A percentile compares a stretch with the other conserved stretches of the same genome.
These are phyloP conservation scores for Dryoscopus gambensis DNA, from an alignment of 2,113 vertebrate genomes.

Conservation along the genomic window DNA sequence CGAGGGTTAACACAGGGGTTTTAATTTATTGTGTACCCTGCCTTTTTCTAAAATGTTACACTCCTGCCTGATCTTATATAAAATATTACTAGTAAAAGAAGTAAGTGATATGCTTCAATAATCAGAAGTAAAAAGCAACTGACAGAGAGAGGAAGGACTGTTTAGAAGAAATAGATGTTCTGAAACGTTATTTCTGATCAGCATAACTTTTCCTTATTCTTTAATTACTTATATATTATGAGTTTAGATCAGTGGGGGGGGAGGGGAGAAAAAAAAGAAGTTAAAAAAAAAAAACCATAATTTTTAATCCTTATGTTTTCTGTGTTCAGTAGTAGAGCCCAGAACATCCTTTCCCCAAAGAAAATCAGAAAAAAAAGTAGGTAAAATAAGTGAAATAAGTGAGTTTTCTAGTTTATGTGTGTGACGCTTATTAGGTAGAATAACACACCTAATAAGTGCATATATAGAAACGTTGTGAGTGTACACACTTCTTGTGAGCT, in stretches of 20 bases:
- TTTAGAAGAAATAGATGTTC: not conserved
- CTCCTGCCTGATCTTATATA: not conserved
- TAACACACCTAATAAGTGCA: not conserved
- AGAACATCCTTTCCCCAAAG: not conserved
- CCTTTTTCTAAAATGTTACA: not conserved
- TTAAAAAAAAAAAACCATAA: not conserved
- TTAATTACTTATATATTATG: not conserved
- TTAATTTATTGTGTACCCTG: not conserved
- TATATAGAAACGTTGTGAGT: not conserved
- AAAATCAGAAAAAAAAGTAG: not conserved
- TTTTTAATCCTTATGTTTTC: not conserved
- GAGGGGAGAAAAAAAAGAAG: rapidly evolving
- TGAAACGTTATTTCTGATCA: not conserved
- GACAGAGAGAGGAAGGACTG: not conserved
- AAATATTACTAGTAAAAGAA: not conserved
- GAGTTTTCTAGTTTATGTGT: not conserved
- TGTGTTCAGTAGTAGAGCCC: not conserved
- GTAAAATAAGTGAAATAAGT: not conserved
- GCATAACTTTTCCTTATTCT: rapidly evolving
- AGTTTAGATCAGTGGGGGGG: not conserved
- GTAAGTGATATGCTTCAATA: not conserved
- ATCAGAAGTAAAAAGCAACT: not conserved
- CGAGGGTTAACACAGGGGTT: not conserved
- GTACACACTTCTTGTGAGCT: not conserved
- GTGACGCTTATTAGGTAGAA: not conserved